Evolutionary conservation across 2,797 vertebrate genomes (phyloP).

Genomic region (Gallirallus australis): DNA sequence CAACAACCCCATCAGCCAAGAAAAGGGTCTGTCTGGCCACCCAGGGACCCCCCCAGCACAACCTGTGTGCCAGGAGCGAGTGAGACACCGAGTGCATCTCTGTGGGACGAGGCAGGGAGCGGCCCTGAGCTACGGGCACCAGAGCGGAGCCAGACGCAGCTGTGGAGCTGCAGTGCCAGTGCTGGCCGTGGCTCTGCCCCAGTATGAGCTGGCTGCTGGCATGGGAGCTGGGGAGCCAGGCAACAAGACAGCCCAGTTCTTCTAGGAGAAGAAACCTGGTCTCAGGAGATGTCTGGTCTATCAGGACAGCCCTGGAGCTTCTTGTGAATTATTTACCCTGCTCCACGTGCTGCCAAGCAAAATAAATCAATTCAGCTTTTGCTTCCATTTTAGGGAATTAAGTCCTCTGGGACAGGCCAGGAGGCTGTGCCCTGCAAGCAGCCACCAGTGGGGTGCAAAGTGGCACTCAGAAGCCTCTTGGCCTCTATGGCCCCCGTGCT

Average conservation of each 20-base stretch:
- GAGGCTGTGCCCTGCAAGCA: neutral
- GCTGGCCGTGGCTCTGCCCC: neutral
- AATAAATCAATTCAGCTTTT: constrained; percentile 50
- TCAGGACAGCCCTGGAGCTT: constrained; percentile 1
- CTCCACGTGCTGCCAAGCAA: neutral
- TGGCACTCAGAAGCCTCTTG: accelerated
- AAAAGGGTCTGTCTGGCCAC: neutral
- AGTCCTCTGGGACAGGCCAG: constrained; percentile 17
- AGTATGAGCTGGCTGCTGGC: neutral
- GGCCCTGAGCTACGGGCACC: neutral
- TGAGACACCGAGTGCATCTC: neutral
- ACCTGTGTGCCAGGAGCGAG: accelerated
- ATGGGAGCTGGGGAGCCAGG: neutral
- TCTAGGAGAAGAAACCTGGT: accelerated
- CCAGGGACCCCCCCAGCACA: accelerated
- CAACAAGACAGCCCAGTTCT: accelerated
- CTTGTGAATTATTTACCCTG: neutral
- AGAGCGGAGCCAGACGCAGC: neutral
- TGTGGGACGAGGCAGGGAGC: accelerated
- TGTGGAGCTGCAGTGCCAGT: neutral
- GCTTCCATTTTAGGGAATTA: constrained; percentile 61
- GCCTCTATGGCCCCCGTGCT: accelerated
- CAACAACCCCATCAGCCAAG: neutral
- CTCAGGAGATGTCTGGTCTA: neutral
- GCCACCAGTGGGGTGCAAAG: neutral